These are phyloP conservation scores for Hepsetus odoe DNA, from an alignment of 2,113 vertebrate species.

Conservation along the genomic window DNA sequence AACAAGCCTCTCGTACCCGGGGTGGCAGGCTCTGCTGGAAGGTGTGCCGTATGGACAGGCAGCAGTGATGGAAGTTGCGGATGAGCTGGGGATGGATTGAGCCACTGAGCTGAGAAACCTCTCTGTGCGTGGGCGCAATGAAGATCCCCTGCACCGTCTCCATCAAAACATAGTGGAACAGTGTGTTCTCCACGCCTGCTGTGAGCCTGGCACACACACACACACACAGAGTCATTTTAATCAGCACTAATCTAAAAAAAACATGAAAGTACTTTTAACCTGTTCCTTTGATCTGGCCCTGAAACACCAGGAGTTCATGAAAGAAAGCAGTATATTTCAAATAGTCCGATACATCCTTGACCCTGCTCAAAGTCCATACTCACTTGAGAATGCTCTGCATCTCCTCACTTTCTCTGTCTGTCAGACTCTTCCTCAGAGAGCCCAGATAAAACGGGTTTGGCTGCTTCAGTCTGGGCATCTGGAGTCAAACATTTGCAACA, in stretches of 20 bases:
- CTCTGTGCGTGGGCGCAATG: slow-evolving; percentile 89
- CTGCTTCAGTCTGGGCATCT: slow-evolving; percentile 83
- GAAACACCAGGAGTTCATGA: not conserved
- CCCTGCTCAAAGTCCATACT: slow-evolving; percentile 49
- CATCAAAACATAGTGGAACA: slow-evolving; percentile 94
- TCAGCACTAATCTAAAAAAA: not conserved
- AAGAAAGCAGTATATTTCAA: not conserved
- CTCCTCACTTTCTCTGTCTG: slow-evolving; percentile 83
- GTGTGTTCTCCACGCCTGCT: slow-evolving; percentile 89
- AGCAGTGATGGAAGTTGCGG: slow-evolving; percentile 94
- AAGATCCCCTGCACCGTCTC: slow-evolving; percentile 93
- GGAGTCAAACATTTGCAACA: slow-evolving; percentile 24
- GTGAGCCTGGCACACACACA: slow-evolving; percentile 77
- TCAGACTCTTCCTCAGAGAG: slow-evolving; percentile 83
- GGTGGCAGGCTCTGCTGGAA: slow-evolving; percentile 85
- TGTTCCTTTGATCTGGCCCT: not conserved
- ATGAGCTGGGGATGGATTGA: slow-evolving; percentile 90
- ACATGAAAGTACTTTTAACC: not conserved
- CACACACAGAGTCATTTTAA: not conserved
- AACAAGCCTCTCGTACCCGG: slow-evolving; percentile 70
- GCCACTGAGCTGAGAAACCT: slow-evolving; percentile 85
- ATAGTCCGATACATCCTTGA: not conserved
- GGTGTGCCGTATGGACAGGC: slow-evolving; percentile 87
- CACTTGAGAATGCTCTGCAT: slow-evolving; percentile 83
- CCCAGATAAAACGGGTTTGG: slow-evolving; percentile 89